These are phyloP conservation scores for Montipora capricornis DNA, from an alignment of 64 coral and sea anemone species.

Conservation along the genomic window DNA sequence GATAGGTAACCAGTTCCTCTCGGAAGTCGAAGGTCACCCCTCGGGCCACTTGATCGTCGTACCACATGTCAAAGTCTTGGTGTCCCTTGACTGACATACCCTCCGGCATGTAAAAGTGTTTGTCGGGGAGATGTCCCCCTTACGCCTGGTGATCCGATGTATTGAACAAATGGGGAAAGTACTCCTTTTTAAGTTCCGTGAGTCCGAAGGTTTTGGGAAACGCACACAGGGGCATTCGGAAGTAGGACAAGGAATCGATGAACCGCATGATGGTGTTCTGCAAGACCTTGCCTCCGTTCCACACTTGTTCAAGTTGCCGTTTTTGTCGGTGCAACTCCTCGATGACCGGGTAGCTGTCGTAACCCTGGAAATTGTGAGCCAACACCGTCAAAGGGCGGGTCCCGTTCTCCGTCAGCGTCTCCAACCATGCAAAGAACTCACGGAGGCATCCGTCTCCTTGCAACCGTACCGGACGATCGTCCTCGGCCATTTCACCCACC, in stretches of 20 bases:
- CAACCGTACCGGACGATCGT: conserved; percentile 5
- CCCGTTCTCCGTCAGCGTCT: neutral
- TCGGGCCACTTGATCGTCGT: conserved; percentile 7
- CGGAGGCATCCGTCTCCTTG: neutral
- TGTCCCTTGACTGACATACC: conserved; percentile 2
- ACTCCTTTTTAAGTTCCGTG: conserved; percentile 1
- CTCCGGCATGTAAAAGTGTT: neutral
- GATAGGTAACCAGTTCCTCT: neutral
- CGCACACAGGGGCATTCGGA: conserved; percentile 11
- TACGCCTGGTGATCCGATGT: conserved; percentile 4
- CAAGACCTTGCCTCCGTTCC: conserved; percentile 50
- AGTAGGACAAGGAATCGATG: conserved; percentile 56
- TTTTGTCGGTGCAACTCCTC: conserved; percentile 20
- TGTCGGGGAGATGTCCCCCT: neutral
- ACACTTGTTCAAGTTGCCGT: neutral
- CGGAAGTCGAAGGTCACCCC: neutral
- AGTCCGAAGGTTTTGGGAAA: conserved; percentile 51
- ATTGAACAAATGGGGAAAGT: conserved; percentile 49
- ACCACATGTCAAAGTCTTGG: neutral
- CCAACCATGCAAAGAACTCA: conserved; percentile 25
- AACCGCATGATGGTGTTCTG: neutral
- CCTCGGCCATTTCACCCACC: conserved; percentile 55
- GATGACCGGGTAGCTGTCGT: conserved; percentile 25
- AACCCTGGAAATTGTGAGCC: neutral
- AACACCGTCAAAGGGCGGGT: neutral